These are phyloP conservation scores for Leptopilina clavipes DNA, from an alignment of 1,140 invertebrate species.

Conservation along the genomic window DNA sequence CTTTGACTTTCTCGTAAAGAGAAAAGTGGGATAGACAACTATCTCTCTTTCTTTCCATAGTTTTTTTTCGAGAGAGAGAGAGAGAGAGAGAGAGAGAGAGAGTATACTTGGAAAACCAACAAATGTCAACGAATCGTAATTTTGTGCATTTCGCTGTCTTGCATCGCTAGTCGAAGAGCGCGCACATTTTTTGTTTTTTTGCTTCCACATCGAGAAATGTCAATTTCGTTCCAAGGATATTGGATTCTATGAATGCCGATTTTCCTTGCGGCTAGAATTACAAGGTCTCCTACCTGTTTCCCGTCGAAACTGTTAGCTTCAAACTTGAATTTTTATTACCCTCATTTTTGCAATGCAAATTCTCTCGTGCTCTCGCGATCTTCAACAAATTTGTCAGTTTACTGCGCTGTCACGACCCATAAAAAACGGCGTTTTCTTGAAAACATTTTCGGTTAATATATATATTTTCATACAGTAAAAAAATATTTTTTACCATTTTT, in stretches of 20 bases:
- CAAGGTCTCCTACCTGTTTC: conserved; percentile 1
- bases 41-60: background rate
- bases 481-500: too few species aligned
- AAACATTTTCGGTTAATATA: background rate
- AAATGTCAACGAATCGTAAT: conserved; percentile 33
- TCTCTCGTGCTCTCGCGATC: background rate
- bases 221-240: conserved; percentile 31
- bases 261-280: conserved; percentile 8
- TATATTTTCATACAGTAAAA: too few species aligned
- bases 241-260: conserved; percentile 31
- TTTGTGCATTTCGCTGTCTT: conserved; percentile 28
- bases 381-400: conserved; percentile 22
- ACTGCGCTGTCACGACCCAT: background rate
- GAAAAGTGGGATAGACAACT: background rate
- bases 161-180: background rate
- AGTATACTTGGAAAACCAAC: conserved; percentile 12
- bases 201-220: conserved; percentile 11
- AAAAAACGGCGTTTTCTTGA: conserved; percentile 12
- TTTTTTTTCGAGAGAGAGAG: too few species aligned
- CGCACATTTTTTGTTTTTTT: background rate
- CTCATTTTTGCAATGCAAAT: conserved; percentile 21
- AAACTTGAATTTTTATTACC: conserved; percentile 26
- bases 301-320: conserved; percentile 16
- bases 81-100: background rate
- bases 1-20: background rate